Evolutionary conservation across 2,888 invertebrate genomes (phyloP), one percentile per base, ranked within the genome.

Genomic region (Eilema sororculum): DNA sequence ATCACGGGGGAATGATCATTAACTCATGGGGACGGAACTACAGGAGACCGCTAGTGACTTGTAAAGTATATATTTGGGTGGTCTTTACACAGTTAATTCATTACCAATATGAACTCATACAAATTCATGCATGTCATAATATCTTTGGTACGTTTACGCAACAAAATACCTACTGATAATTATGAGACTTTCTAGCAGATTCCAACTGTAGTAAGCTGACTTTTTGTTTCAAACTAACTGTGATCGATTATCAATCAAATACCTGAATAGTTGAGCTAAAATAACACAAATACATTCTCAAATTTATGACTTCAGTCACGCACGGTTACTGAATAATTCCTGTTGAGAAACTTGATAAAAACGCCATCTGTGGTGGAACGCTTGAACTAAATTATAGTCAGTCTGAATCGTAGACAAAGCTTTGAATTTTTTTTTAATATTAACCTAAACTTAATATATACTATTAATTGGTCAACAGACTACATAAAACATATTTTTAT

Each of bases 231-330:
- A 28, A 52, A 28, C 9, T 8, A 62, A 8, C 37, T 20, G 24
- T 41, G n/a, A 64, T 64, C 25, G n/a, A 52, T 64, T 33, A 24
- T n/a, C 46, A 60, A 60, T 30, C 16, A 20, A 16, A 61, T 28
- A 20, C 3, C 16, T 61, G 33, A 37, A 46, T 46, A 20, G 5
- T 20, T 4, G 46, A 46, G 20, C 46, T 46, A 20, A 46, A 46
- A 20, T 16, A 46, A 46, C 20, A 46, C 20, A 20, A 20, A 46
- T 46, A 20, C 46, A 46, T 46, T 5, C 6, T 2, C 0, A 20
- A 41, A 0, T 61, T 22, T 61, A 62, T 13, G 13, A 62, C 24
- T 24, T 37, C 16, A 16, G 22, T 16, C 37, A 62, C 62, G 62
- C 20, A 46, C 37, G 16, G 37, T 6, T 33, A 2, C 33, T 13